A percentile compares a stretch with the other conserved stretches of the same genome.
These are phyloP conservation scores for Lycodopsis pacificus DNA, from an alignment of 2,797 vertebrate genomes.

Conservation along the genomic window DNA sequence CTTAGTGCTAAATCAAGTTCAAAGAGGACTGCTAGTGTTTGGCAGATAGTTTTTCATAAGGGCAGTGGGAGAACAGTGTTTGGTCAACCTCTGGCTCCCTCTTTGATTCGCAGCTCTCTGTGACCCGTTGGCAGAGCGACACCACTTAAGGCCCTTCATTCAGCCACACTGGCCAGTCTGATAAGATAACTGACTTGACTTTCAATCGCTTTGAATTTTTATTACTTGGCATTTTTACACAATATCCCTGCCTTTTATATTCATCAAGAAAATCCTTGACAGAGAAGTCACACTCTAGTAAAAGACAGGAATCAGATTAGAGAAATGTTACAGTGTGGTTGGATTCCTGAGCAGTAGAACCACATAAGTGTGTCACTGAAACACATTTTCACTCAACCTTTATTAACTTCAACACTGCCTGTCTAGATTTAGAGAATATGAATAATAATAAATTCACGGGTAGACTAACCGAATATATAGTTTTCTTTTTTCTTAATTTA, in stretches of 20 bases:
- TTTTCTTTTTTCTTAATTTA: not conserved
- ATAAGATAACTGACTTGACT: conserved; percentile 50
- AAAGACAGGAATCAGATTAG: conserved; percentile 36
- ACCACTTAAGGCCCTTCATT: conserved; percentile 61
- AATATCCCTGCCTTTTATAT: conserved; percentile 3
- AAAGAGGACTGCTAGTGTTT: conserved; percentile 87
- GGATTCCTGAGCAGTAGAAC: conserved; percentile 4
- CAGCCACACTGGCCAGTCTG: conserved; percentile 36
- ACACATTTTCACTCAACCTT: conserved; percentile 11
- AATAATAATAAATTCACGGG: not conserved
- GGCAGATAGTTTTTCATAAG: conserved; percentile 87
- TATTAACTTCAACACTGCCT: not conserved
- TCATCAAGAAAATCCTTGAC: conserved; percentile 6
- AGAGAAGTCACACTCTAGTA: not conserved
- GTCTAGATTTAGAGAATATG: not conserved
- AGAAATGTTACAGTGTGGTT: conserved; percentile 6
- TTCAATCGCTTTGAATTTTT: conserved; percentile 25
- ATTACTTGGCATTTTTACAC: conserved; percentile 12
- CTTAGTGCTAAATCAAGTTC: conserved; percentile 91
- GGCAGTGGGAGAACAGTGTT: conserved; percentile 83
- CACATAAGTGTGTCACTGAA: conserved; percentile 4
- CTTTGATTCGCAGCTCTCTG: conserved; percentile 78
- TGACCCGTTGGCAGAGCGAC: conserved; percentile 67
- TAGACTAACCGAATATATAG: not conserved
- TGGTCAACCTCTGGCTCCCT: conserved; percentile 82